Conservation (phyloP, 2,113 vertebrate genomes). For the Datnioides undecimradiatus region DNA sequence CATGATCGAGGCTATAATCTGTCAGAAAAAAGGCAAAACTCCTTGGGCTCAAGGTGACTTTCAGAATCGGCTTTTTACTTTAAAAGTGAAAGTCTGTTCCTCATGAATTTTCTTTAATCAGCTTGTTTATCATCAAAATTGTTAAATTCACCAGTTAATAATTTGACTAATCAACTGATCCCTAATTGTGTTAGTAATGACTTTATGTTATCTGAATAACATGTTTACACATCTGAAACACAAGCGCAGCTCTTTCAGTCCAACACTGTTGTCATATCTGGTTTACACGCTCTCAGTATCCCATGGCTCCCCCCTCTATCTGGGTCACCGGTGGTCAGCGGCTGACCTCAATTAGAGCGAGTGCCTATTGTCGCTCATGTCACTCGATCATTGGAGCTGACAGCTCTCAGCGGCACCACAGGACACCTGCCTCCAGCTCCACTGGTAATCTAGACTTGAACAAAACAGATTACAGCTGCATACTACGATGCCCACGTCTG, state of each 20-base stretch:
- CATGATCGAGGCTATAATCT: too few species aligned
- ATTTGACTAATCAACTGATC: background rate
- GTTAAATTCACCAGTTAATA: background rate
- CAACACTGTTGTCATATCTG: background rate
- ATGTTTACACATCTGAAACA: background rate
- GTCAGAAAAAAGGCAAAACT: too few species aligned
- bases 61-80: too few species aligned
- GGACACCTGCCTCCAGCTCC: background rate
- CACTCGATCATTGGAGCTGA: slow-evolving; percentile 34
- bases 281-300: background rate
- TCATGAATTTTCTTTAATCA: too few species aligned
- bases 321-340: slow-evolving; percentile 48
- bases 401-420: background rate
- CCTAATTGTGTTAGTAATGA: background rate
- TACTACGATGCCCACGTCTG: background rate
- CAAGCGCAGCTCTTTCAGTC: background rate
- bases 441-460: background rate
- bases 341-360: slow-evolving; percentile 32
- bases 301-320: background rate
- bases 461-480: too few species aligned
- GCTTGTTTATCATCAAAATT: too few species aligned
- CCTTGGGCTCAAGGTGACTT: too few species aligned
- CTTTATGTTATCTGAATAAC: background rate
- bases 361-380: slow-evolving; percentile 26
- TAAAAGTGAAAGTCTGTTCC: too few species aligned